Evolutionary conservation across 2,888 invertebrate genomes (phyloP).

Genomic region (Agrotis ipsilon): DNA sequence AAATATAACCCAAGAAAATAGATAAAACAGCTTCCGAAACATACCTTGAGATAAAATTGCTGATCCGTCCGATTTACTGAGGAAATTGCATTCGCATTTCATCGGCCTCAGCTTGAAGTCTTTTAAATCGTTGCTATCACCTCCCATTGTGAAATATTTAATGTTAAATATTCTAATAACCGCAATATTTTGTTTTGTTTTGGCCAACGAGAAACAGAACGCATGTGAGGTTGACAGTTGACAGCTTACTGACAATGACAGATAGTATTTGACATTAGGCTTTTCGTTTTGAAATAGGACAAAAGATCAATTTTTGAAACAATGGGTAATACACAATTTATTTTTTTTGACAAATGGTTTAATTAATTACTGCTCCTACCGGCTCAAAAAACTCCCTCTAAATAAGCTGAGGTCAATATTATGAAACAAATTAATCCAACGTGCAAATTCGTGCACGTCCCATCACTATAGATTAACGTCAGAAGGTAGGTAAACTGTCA

Average conservation of each 20-base stretch:
- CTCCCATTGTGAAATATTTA: constrained; percentile 70
- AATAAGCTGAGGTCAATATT: too few relatives aligned
- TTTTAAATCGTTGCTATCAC: constrained; percentile 69
- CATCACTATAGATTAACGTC: constrained; percentile 10
- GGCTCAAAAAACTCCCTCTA: too few relatives aligned
- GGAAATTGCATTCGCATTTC: constrained; percentile 93
- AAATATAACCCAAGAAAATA: background rate
- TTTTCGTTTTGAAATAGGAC: constrained; percentile 8
- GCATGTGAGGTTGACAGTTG: constrained; percentile 37
- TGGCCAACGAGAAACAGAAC: background rate
- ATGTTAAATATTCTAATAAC: background rate
- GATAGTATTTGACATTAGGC: background rate
- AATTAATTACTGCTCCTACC: too few relatives aligned
- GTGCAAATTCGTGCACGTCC: background rate
- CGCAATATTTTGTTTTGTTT: constrained; percentile 31
- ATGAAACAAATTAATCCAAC: too few relatives aligned
- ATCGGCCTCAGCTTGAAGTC: constrained; percentile 87
- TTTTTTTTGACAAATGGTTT: too few relatives aligned
- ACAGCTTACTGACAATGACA: constrained; percentile 7
- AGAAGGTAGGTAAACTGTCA: constrained; percentile 11
- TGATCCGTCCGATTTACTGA: constrained; percentile 95
- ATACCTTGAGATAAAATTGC: constrained; percentile 95
- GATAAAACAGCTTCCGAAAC: background rate
- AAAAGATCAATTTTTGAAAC: too few relatives aligned
- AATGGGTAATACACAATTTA: too few relatives aligned